phyloP scores from a whole-genome alignment of 1,140 invertebrate species.

The Ooceraea biroi region DNA sequence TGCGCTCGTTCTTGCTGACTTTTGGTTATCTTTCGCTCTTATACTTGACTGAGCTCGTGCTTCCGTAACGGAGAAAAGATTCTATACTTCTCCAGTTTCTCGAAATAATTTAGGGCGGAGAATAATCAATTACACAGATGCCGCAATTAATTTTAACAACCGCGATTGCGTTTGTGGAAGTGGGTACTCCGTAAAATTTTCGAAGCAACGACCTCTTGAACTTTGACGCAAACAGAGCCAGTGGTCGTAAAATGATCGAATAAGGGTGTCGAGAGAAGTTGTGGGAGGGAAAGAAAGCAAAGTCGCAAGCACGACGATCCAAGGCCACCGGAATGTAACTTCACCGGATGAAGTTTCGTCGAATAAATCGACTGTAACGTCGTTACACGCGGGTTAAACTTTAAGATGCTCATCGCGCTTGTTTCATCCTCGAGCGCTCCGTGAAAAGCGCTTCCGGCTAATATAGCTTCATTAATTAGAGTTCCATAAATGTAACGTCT shows the following conservation, averaged over 20 bases:
- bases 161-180: neutral
- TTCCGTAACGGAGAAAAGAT: neutral
- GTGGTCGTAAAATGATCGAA: conserved; percentile 18
- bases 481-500: neutral
- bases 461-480: conserved; percentile 38
- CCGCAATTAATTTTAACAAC: neutral
- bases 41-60: neutral
- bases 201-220: conserved; percentile 17
- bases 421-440: conserved; percentile 17
- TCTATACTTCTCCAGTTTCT: neutral
- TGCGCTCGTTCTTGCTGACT: neutral
- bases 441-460: neutral
- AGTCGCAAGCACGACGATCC: conserved; percentile 13
- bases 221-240: conserved; percentile 15
- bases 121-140: neutral
- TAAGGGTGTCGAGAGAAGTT: neutral
- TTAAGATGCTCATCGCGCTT: conserved; percentile 15
- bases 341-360: conserved; percentile 6
- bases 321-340: conserved; percentile 30
- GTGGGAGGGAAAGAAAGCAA: conserved; percentile 13
- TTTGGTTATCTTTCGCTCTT: neutral
- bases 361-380: conserved; percentile 37
- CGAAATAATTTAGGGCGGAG: neutral
- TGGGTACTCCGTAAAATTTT: neutral
- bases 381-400: conserved; percentile 49